phyloP scores from a whole-genome alignment of 1,140 invertebrate genomes.

The Drosophila bifasciata region DNA sequence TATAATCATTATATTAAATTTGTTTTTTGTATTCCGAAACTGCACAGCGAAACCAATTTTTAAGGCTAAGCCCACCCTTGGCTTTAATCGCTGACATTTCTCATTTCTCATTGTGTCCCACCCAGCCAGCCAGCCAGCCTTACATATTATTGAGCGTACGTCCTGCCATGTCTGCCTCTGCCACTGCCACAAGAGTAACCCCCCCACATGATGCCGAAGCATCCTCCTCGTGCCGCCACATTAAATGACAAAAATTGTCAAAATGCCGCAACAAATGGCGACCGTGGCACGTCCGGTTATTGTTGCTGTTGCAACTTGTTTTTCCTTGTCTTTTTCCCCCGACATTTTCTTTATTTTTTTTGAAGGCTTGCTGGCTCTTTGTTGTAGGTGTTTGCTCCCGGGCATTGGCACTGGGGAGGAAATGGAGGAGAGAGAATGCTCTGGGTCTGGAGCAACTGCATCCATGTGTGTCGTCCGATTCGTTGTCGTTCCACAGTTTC shows the following conservation, averaged over 20 bases:
- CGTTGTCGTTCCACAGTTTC: constrained; percentile 61
- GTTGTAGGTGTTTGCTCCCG: constrained; percentile 34
- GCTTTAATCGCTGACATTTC: not conserved
- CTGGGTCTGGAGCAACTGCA: constrained; percentile 23
- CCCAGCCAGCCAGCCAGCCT: too few relatives aligned
- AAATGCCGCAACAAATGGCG: constrained; percentile 74
- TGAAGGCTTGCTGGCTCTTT: constrained; percentile 26
- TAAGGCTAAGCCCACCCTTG: not conserved
- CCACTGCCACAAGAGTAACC: too few relatives aligned
- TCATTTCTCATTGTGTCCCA: constrained; percentile 39
- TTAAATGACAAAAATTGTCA: constrained; percentile 73
- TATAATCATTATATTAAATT: too few relatives aligned
- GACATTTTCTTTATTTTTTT: constrained; percentile 37
- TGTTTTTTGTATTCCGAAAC: not conserved
- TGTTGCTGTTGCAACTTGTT: constrained; percentile 18
- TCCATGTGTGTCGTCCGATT: constrained; percentile 39
- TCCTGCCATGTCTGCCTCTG: not conserved
- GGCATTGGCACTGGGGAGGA: constrained; percentile 12
- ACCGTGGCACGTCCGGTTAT: constrained; percentile 58
- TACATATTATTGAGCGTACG: constrained; percentile 17
- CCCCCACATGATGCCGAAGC: constrained; percentile 26
- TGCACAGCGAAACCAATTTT: not conserved
- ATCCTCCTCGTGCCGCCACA: constrained; percentile 37
- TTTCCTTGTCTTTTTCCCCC: constrained; percentile 14
- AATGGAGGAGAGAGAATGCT: constrained; percentile 8